Evolutionary conservation across 2,888 invertebrate genomes (phyloP), one percentile per base, ranked within the genome.

Genomic region (Leucophenga montana): DNA sequence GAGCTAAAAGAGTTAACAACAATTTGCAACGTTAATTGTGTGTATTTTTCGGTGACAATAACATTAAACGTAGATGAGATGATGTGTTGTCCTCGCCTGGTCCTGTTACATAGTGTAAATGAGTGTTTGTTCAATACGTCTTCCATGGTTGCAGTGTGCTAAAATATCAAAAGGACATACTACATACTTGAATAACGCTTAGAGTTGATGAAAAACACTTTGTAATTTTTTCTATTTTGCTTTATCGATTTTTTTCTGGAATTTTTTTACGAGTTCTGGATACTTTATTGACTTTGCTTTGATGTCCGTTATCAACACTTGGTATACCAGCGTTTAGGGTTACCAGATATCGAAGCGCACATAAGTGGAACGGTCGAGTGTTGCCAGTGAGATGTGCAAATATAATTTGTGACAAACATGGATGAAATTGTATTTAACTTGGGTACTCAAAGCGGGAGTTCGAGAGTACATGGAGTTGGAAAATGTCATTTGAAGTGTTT

Each of bases 41-140:
- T 67, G 67, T 67, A 57, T 48, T 54, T 67, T 65, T 66, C 57
- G 66, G 22, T 13, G 33, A 61, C 68, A 81, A 81, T 81, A 79
- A 79, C 74, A 77, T 79, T 79, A 80, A 79, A 81, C 79, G 72
- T 74, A 76, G 75, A 79, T 79, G 79, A 76, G 76, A 71, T 39
- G 76, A 71, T 39, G 78, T 73, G 80, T 62, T 72, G 71, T 68
- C 66, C 39, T 27, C 20, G 59, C 53, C 69, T 69, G 66, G 54
- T 67, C 22, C 44, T 59, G 48, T 16, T 74, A 65, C 69, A 70
- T 77, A 73, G 77, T 77, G 73, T 70, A 59, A 70, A 3, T 27
- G 27, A 27, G 27, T 3, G 4, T 4, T 3, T n/a, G n/a, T n/a
- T n/a, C n/a, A n/a, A n/a, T n/a, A n/a, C n/a, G n/a, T n/a, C n/a